These are phyloP conservation scores for Zelleria hepariella DNA, from an alignment of 2,888 invertebrate genomes.

Conservation along the genomic window DNA sequence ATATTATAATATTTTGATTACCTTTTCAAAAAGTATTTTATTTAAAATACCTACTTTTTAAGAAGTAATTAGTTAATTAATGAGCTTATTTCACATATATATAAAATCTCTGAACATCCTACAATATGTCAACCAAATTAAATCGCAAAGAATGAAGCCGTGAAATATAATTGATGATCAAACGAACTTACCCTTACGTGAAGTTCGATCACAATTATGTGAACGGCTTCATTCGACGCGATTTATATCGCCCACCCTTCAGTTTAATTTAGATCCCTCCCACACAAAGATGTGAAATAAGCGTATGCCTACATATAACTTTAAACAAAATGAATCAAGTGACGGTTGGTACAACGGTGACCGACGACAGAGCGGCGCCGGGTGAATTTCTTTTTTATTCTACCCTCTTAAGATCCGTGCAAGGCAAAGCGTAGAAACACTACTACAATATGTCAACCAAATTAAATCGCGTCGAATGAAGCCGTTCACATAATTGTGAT, in stretches of 20 bases:
- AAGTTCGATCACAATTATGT: neutral
- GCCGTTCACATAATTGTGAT: neutral
- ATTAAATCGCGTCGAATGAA: neutral
- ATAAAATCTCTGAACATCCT: neutral
- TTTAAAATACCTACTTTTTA: neutral
- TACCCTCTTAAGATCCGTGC: neutral
- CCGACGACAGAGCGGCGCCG: neutral
- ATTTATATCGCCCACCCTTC: neutral
- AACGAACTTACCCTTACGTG: no score
- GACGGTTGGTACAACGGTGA: neutral
- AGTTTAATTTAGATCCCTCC: neutral
- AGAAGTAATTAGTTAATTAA: neutral
- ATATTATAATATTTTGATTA: neutral
- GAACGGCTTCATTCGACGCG: neutral
- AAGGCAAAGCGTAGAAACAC: neutral
- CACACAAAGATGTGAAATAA: neutral
- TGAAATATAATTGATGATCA: neutral
- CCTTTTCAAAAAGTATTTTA: no score
- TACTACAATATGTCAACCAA: neutral
- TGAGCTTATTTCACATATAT: neutral
- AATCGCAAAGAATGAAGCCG: neutral
- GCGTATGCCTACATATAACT: no score
- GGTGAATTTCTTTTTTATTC: neutral
- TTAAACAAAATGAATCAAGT: no score
- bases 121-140: neutral